Evolutionary conservation across 2,888 invertebrate genomes (phyloP), one percentile per base, ranked within the genome.

Genomic region (Apotomis betuletana): DNA sequence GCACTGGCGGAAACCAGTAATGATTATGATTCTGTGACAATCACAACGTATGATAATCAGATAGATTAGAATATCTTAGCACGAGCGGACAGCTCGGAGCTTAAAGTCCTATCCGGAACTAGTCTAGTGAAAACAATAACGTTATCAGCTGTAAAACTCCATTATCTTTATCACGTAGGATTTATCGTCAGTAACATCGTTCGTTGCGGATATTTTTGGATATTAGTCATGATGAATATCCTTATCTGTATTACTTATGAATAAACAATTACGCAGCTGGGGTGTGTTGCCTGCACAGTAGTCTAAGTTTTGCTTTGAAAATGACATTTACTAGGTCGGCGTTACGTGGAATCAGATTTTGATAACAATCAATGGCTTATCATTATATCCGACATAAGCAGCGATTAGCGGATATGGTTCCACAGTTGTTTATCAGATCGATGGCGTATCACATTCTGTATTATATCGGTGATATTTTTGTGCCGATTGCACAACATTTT

Each of bases 121-220:
- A n/a, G 36, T 57, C n/a, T 62, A 51, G 27, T 36, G 51, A 51
- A 62, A 62, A 12, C 62, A 51, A 62, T 15, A 36, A 38, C 38
- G 15, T 67, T 63, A 69, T 69, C 69, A 41, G 36, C 5, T 44
- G 58, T 64, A 64, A 67, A 63, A 69, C 49, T 55, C 69, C 63
- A 44, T 41, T 69, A 63, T 64, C 63, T 49, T 55, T 49, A 49
- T 69, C 62, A 63, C 51, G 46, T 57, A 51, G 36, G n/a, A 8
- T 15, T 63, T 58, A 64, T 64, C 49, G 46, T 58, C 36, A 51
- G 51, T 15, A 27, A 8, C 38, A 46, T 57, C 15, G 62, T 12
- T 13, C 15, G 5, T 58, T 12, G 41, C 51, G 49, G 57, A 57
- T 63, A 58, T 51, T 55, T 49, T 8, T 13, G 38, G 6, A 41